Evolutionary conservation across 2,888 invertebrate species (phyloP), one percentile per base, ranked within the genome.

Genomic region (Lymantria dispar): DNA sequence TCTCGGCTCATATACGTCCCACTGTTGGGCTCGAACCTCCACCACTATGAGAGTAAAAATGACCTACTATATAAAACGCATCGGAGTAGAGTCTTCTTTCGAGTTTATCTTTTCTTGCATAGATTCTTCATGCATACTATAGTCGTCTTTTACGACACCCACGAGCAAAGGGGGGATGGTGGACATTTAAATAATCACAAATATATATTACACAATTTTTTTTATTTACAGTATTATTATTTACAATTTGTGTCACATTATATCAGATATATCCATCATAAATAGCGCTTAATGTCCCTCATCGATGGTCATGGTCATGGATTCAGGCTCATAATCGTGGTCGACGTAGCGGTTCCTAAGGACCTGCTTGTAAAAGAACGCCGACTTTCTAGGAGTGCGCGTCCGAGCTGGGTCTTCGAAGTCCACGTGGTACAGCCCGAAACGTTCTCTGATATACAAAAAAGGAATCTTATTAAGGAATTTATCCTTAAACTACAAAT

Each of bases 391-490:
- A 0, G 94, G 92, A 0, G 92, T 93, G 63, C 96, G 92, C 0
- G 92, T 87, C 62, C 94, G 92, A 0, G 86, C 83, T 0, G 93
- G 92, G 59, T 93, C 92, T 9, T 85, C 81, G 72, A 95, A 95
- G 76, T 96, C 92, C 0, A 96, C 94, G 40, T 92, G 77, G 68
- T 94, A 94, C 0, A 96, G 63, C 3, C 96, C 96, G 74, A 95
- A 95, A 63, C 91, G 92, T 63, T 92, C 89, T n/a, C 94, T 94
- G 77, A 9, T 48, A 86, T 87, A 68, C 56, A 37, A 37, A 47
- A 46, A 8, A 13, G 14, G 8, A 2, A 40, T 14, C 1, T 40
- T 14, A 40, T 40, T 40, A 33, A 33, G 2, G 5, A 22, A 22
- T 22, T 22, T 3, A 22, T 22, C 22, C 2, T 22, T 3, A 22